Evolutionary conservation across 2,113 vertebrate species (phyloP).

Genomic region (Vimba vimba): DNA sequence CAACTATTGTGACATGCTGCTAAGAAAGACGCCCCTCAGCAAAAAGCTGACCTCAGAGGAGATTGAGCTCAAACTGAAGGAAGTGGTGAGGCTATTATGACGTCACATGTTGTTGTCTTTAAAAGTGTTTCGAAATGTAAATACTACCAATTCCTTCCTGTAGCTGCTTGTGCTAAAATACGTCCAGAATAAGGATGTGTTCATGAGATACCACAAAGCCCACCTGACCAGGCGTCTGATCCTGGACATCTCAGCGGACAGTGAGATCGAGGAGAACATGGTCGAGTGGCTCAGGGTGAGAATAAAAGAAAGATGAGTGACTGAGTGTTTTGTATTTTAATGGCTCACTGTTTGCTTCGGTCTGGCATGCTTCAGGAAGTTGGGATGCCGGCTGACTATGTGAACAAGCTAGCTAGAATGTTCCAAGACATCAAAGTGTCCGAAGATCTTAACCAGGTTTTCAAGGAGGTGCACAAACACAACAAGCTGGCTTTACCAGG

Average conservation of each 20-base stretch:
- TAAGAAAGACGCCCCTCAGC: conserved; percentile 98
- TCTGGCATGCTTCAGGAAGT: conserved; percentile 84
- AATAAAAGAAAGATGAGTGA: neutral
- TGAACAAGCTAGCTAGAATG: conserved; percentile 98
- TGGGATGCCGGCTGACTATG: conserved; percentile 98
- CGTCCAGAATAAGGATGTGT: conserved; percentile 99
- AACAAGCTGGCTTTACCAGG: conserved; percentile 97
- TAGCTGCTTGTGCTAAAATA: conserved; percentile 98
- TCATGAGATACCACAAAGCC: conserved; percentile 99
- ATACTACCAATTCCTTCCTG: conserved; percentile 55
- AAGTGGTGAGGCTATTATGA: conserved; percentile 84
- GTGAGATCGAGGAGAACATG: conserved; percentile 99
- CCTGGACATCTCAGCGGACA: conserved; percentile 98
- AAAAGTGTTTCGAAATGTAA: neutral
- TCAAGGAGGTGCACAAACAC: conserved; percentile 99
- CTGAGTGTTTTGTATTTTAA: neutral
- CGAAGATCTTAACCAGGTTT: conserved; percentile 97
- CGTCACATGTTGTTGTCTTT: neutral
- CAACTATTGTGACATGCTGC: conserved; percentile 99
- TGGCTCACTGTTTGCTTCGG: neutral
- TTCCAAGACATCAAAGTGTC: conserved; percentile 99
- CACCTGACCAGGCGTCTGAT: conserved; percentile 96
- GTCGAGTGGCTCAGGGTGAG: conserved; percentile 98
- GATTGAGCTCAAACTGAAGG: conserved; percentile 98
- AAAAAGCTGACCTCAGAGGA: conserved; percentile 99